Base-by-base conservation (phyloP, 2,888 invertebrate species). In the Caenorhabditis uteleia region DNA sequence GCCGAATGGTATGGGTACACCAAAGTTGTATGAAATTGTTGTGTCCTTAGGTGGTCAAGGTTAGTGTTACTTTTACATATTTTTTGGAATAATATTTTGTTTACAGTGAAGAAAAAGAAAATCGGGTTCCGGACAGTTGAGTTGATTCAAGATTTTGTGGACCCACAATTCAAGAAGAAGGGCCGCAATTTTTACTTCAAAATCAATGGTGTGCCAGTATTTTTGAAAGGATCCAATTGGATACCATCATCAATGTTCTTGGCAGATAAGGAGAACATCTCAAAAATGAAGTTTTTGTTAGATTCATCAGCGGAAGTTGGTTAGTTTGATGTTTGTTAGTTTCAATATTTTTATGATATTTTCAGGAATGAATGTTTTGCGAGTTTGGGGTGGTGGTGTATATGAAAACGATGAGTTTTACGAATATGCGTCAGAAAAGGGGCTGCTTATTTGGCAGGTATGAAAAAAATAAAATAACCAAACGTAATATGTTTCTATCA, bases 311-410 rank as follows among this genome's bases (percentile, higher is more conserved):
- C 33, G 10, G 70, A 73, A 56, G 70, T 60, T 0, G 68, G 65
- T 65, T 12, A 12, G 60, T 34, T n/a, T n/a, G 70, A 73, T 53
- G 70, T 60, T 0, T 66, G 65, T 65, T 12, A 12, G 60, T 34
- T 54, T 18, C 14, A 21, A 20, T 16, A 21, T 16, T 20, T 21
- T 18, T 7, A 25, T 21, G 45, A 31, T n/a, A 6, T 23, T 18
- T 20, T 7, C 20, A 70, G 70, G 73, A 20, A 93, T 94, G 91
- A 91, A 92, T 79, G 91, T 92, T 89, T 85, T 97, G 14, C 87
- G 97, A 21, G n/a, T 97, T 1, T 98, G 97, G 97, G 97, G 97
- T 25, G 97, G 97, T n/a, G 97, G 95, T 0, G 86, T 92, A 0
- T 98, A 95, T 80, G 95, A 95, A 83, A 89, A 90, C 0, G 91